Evolutionary conservation across 1,140 invertebrate species (phyloP), one percentile per base, ranked within the genome.

Genomic region (Drosophila lacteicornis): DNA sequence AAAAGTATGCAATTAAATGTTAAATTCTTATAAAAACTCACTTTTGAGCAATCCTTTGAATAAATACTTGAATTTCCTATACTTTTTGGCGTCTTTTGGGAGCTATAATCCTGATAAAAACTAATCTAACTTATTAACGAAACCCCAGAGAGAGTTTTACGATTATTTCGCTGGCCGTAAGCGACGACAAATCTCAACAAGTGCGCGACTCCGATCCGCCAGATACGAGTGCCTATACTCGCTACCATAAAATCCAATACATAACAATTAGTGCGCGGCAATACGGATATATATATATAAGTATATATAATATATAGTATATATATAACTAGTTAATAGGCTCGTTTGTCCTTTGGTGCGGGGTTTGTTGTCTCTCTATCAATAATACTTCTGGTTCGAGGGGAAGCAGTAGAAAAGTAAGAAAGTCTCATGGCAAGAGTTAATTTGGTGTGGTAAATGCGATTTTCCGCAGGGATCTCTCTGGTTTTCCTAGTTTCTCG

Each of bases 331-430:
- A 84, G 65, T 67, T 68, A 83, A 75, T 62, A 81, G 82, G 82
- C 77, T 80, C 82, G 50, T 71, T 65, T 85, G 82, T 85, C 74
- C 82, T 74, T 84, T 81, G 82, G 82, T 85, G 82, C 82, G 62
- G 82, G 81, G 49, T 33, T 68, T 36, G n/a, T 40, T 15, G n/a
- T 42, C 22, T 42, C n/a, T 61, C 8, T 50, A 49, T 27, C 33
- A 40, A 36, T 80, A 59, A 70, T 74, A 74, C 70, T 74, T 51
- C 40, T 51, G 55, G 69, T 51, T 75, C 8, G 36, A 36, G 38
- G 36, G 51, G 58, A 58, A 65, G 53, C 68, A 62, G 79, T 83
- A 87, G 79, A 86, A 87, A 87, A 87, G 83, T 80, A 82, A 62
- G 77, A 87, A 86, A 86, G 56, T 57, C 63, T 73, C 40, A 55